A percentile compares a stretch with the other conserved stretches of the same genome.
Evolutionary conservation across 2,113 vertebrate species (phyloP).

Genomic region (Oncorhynchus nerka): DNA sequence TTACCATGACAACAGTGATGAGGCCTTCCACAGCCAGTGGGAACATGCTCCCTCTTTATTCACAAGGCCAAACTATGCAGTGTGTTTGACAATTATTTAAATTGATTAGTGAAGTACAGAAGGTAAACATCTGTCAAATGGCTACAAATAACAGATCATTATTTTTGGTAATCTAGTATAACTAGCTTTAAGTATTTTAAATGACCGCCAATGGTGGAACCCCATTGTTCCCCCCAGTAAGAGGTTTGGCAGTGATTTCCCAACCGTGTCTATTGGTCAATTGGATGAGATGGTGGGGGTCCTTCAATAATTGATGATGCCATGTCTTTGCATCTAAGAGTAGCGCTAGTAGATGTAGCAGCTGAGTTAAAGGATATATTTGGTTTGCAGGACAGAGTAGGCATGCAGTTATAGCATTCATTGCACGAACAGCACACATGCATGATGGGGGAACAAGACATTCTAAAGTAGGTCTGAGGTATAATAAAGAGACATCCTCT

Average conservation of each 20-base stretch:
- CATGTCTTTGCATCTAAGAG: background rate
- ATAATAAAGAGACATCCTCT: background rate
- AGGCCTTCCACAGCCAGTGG: background rate
- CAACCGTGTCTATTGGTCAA: background rate
- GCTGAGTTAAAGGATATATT: background rate
- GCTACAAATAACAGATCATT: no score
- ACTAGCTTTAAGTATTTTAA: no score
- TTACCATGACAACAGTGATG: background rate
- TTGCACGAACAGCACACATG: background rate
- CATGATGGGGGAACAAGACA: background rate
- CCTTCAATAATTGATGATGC: background rate
- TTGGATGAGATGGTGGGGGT: background rate
- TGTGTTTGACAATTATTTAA: no score
- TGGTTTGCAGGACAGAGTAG: background rate
- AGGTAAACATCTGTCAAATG: no score
- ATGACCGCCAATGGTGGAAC: no score
- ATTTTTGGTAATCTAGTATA: no score
- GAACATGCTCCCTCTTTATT: background rate
- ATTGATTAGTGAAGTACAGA: no score
- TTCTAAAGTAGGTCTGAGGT: background rate
- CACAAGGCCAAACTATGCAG: background rate
- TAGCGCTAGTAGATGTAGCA: background rate
- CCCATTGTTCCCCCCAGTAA: no score
- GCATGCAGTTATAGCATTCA: background rate
- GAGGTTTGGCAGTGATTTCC: no score